These are phyloP conservation scores for Pterocles orientalis DNA, from an alignment of 2,113 vertebrate species.

Conservation along the genomic window DNA sequence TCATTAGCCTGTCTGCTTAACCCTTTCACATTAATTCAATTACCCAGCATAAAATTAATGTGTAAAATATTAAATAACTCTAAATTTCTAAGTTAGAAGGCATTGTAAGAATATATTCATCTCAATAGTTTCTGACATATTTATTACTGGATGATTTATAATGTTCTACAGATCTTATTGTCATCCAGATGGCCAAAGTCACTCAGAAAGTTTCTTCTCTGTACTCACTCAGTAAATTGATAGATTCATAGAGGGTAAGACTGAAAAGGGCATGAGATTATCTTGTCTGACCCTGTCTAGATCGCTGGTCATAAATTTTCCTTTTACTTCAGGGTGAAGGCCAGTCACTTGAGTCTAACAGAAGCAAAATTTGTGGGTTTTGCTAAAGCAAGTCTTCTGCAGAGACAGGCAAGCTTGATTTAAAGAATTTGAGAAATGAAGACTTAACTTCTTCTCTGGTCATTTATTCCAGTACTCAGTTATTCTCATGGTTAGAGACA, in stretches of 20 bases:
- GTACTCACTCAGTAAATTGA: not conserved
- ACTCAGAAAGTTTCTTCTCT: not conserved
- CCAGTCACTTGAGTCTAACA: not conserved
- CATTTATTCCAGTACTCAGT: not conserved
- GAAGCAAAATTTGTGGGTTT: not conserved
- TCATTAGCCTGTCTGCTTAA: constrained; percentile 60
- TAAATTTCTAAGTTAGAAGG: constrained; percentile 27
- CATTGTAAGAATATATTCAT: constrained; percentile 2
- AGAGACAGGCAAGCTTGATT: not conserved
- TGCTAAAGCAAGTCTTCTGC: not conserved
- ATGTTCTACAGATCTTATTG: not conserved
- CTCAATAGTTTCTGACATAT: not conserved
- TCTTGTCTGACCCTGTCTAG: not conserved
- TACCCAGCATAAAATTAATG: constrained; percentile 27
- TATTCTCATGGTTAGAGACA: not conserved
- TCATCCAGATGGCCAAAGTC: constrained; percentile 10
- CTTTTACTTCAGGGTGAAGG: not conserved
- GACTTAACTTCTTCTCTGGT: not conserved
- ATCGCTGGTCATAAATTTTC: constrained; percentile 18
- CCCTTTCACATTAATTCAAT: constrained; percentile 50
- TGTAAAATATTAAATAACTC: constrained; percentile 47
- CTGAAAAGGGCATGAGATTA: constrained; percentile 1
- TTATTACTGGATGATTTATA: constrained; percentile 34
- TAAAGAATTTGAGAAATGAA: not conserved
- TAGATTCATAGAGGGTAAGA: not conserved